A percentile compares a stretch with the other conserved stretches of the same genome.
These are phyloP conservation scores for Podarcis siculus DNA, from an alignment of 2,797 vertebrate species.

Conservation along the genomic window DNA sequence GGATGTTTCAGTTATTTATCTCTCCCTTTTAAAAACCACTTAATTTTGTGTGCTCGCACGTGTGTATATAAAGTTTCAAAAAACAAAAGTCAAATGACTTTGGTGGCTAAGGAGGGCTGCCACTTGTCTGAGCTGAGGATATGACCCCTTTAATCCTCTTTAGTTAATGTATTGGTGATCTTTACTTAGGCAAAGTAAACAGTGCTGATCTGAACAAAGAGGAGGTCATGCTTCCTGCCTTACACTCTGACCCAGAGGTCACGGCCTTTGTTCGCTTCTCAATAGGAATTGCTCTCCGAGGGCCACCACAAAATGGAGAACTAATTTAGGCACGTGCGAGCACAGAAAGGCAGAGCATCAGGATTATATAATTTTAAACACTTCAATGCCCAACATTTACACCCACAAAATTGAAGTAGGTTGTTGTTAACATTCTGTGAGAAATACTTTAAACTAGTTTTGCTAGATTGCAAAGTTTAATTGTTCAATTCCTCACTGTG, in stretches of 20 bases:
- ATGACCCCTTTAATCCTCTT: slow-evolving; percentile 92
- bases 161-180: slow-evolving; percentile 93
- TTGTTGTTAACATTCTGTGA: slow-evolving; percentile 1
- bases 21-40: not conserved
- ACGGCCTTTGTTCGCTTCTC: slow-evolving; percentile 90
- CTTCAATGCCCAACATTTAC: not conserved
- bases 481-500: not conserved
- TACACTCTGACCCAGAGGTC: slow-evolving; percentile 92
- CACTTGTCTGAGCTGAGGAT: slow-evolving; percentile 78
- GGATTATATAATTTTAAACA: slow-evolving; percentile 55
- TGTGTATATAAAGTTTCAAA: not conserved
- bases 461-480: not conserved
- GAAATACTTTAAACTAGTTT: not conserved
- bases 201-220: slow-evolving; percentile 85
- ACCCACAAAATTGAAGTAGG: slow-evolving; percentile 17
- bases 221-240: slow-evolving; percentile 86
- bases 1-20: slow-evolving; percentile 36
- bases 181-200: slow-evolving; percentile 95
- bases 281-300: slow-evolving; percentile 88
- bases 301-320: slow-evolving; percentile 89
- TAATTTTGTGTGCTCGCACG: not conserved
- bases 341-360: slow-evolving; percentile 67
- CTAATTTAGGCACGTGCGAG: slow-evolving; percentile 93
- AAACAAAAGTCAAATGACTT: slow-evolving; percentile 53
- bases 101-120: slow-evolving; percentile 70